These are phyloP conservation scores for Schizothorax lantsangensis DNA, from an alignment of 2,797 vertebrate species.

Conservation along the genomic window DNA sequence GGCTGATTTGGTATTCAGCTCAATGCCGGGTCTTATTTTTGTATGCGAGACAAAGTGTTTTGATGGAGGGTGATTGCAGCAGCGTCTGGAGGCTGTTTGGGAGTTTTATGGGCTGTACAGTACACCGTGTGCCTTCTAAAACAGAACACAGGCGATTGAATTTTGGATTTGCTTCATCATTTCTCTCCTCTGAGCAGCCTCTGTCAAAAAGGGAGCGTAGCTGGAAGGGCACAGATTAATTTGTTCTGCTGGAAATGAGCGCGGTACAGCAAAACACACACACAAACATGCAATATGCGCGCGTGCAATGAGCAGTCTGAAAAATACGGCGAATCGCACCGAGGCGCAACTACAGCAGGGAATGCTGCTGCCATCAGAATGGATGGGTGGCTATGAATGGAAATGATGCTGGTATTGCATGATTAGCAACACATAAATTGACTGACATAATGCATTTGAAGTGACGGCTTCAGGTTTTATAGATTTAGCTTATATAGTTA, in stretches of 20 bases:
- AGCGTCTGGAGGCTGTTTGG: conserved; percentile 93
- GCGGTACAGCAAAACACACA: conserved; percentile 72
- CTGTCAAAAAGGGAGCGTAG: conserved; percentile 64
- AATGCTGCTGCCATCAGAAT: conserved; percentile 59
- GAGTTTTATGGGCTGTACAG: conserved; percentile 98
- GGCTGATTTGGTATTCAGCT: conserved; percentile 98
- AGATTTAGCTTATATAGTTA: too few relatives aligned
- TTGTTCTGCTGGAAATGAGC: conserved; percentile 79
- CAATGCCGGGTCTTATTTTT: conserved; percentile 96
- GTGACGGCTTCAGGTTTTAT: conserved; percentile 60
- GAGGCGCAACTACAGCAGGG: conserved; percentile 54
- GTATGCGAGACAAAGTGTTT: conserved; percentile 99
- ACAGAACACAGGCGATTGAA: conserved; percentile 89
- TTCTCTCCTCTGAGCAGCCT: conserved; percentile 75
- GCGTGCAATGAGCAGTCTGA: conserved; percentile 39
- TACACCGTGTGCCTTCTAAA: conserved; percentile 93
- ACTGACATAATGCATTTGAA: conserved; percentile 65
- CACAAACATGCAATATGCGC: conserved; percentile 35
- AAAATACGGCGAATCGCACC: conserved; percentile 54
- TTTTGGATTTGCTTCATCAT: conserved; percentile 90
- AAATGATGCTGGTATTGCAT: conserved; percentile 60
- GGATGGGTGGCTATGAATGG: conserved; percentile 46
- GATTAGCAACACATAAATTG: conserved; percentile 66
- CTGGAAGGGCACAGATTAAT: conserved; percentile 80
- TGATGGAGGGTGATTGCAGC: conserved; percentile 98